A percentile compares a stretch with the other conserved stretches of the same genome.
phyloP scores from a whole-genome alignment of 2,888 invertebrate genomes.

The Lasioglossum morio region DNA sequence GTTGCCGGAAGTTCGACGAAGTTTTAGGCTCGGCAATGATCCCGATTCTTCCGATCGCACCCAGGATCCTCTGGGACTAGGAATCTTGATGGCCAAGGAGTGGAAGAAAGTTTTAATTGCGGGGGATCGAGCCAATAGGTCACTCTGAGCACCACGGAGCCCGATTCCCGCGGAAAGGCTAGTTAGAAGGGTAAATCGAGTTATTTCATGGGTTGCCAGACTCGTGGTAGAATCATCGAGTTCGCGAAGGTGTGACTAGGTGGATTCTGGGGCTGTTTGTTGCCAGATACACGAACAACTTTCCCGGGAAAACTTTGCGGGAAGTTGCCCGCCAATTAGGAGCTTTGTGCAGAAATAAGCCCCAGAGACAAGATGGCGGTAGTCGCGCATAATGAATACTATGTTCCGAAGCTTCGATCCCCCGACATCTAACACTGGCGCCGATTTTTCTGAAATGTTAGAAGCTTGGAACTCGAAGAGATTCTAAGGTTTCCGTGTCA shows the following conservation, averaged over 20 bases:
- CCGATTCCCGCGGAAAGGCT: not conserved
- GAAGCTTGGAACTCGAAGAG: constrained; percentile 22
- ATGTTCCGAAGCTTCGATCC: not conserved
- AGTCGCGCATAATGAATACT: not conserved
- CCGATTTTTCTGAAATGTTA: constrained; percentile 1
- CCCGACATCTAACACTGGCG: not conserved
- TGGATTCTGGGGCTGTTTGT: not conserved
- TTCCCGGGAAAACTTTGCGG: not conserved
- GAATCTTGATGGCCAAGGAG: not conserved
- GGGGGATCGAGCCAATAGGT: constrained; percentile 1
- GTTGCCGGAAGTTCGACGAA: not conserved
- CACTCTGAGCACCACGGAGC: not conserved
- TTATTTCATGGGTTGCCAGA: constrained; percentile 7
- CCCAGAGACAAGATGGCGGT: not conserved
- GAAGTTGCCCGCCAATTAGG: not conserved
- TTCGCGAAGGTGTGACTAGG: constrained; percentile 1
- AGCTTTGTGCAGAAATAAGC: not conserved
- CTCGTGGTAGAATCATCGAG: not conserved
- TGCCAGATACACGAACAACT: not conserved
- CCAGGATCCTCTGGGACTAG: not conserved
- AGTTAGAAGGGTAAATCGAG: constrained; percentile 10
- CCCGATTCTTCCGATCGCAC: not conserved
- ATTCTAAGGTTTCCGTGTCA: constrained; percentile 45
- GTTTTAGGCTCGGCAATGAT: not conserved
- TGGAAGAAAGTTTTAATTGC: constrained; percentile 20